These are phyloP conservation scores for Mesorhabditis spiculigera DNA, from an alignment of 2,888 invertebrate species.

Conservation along the genomic window DNA sequence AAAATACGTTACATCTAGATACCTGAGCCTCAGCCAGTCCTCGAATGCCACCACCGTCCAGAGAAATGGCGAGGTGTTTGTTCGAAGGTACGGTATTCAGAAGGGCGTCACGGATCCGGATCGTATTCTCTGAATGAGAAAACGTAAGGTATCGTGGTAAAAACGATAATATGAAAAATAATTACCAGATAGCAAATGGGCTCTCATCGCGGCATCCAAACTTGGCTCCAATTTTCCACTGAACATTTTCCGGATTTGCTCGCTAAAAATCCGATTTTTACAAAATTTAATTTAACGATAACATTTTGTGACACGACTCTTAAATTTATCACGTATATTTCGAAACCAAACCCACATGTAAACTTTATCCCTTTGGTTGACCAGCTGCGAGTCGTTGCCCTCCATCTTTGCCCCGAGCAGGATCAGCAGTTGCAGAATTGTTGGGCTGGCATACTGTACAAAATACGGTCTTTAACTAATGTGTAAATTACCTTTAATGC, in stretches of 20 bases:
- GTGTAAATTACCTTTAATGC: too few species aligned
- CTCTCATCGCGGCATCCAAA: not conserved
- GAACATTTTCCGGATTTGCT: not conserved
- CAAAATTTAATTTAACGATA: too few species aligned
- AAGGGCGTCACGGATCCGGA: not conserved
- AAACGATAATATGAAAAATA: not conserved
- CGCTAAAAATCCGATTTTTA: not conserved
- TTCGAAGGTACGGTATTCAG: not conserved
- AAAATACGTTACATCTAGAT: not conserved
- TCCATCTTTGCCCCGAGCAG: too few species aligned
- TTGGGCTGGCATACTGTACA: too few species aligned
- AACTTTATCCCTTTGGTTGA: too few species aligned
- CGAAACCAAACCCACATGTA: too few species aligned
- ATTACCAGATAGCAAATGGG: not conserved
- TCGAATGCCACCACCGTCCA: slow-evolving; percentile 52
- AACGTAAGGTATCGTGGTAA: not conserved
- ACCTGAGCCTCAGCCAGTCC: slow-evolving; percentile 47
- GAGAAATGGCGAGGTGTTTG: slow-evolving; percentile 11
- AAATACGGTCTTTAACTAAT: too few species aligned
- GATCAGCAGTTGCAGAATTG: too few species aligned
- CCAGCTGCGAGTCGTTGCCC: too few species aligned
- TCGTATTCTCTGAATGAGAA: not conserved
- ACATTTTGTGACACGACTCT: too few species aligned
- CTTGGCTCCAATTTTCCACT: not conserved
- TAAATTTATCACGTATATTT: too few species aligned